Evolutionary conservation across 2,888 invertebrate genomes (phyloP), one percentile per base, ranked within the genome.

Genomic region (Trilocha varians): DNA sequence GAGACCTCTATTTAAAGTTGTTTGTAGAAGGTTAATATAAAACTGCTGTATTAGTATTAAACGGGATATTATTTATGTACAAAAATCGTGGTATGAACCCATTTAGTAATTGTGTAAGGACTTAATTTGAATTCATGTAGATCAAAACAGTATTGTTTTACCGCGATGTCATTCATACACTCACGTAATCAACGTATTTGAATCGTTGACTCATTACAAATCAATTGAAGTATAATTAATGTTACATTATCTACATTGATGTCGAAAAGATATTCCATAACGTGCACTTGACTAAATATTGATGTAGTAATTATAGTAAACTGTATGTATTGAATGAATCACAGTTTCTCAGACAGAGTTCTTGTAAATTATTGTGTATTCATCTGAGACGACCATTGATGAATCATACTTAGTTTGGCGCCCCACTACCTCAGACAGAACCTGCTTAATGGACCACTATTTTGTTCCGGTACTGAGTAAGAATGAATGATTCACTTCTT

Each of bases 281-380:
- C 6, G 5, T 25, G 25, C 2, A 25, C 25, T 25, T 25, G 25
- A 9, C 25, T 25, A 9, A 9, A 25, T 11, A 25, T 11, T 5
- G 25, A 11, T 25, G 25, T 25, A 4, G 25, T 25, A 25, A 9
- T 25, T 25, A 25, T 6, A 25, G 3, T 11, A 6, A 5, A 11
- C 25, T 6, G 6, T 25, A 49, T 42, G 25, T 32, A 25, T 46
- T 41, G 42, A 44, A 46, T 61, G 65, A 65, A 50, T 65, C 65
- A 65, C 46, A 25, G 18, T 14, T 36, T 36, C 38, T 44, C 47
- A 25, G 34, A 33, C 42, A 16, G 25, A 38, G 52, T 54, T 64
- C 59, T 62, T 44, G 57, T 57, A 65, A 64, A 57, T 55, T 55
- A 49, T 50, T 38, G 57, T 51, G 55, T 52, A 61, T 63, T 62